Percentiles rank a stretch among this genome's conserved stretches.
phyloP scores from a whole-genome alignment of 2,888 invertebrate genomes.

The Oscheius sp. region DNA sequence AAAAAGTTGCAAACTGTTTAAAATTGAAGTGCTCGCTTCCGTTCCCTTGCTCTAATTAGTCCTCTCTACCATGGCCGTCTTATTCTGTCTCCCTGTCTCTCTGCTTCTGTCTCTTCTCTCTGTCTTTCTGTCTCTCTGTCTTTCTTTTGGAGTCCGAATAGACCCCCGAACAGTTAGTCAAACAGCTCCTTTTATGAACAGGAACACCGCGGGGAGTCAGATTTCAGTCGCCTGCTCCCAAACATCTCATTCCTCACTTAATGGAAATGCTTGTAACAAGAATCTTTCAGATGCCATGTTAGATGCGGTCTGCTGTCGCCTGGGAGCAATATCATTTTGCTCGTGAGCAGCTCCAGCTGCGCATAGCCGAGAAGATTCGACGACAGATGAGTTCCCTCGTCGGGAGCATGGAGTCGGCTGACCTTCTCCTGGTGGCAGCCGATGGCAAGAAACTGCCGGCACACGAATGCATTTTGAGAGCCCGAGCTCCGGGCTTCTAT shows the following conservation, averaged over 20 bases:
- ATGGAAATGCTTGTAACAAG: background rate
- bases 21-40: no score
- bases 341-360: conserved; percentile 57
- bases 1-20: no score
- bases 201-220: no score
- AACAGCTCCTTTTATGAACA: no score
- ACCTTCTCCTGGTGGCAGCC: conserved; percentile 65
- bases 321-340: conserved; percentile 60
- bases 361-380: conserved; percentile 55
- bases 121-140: no score
- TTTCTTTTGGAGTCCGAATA: no score
- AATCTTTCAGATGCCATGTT: conserved; percentile 44
- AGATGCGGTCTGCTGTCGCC: conserved; percentile 45
- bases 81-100: no score
- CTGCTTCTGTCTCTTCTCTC: no score
- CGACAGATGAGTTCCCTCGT: conserved; percentile 59
- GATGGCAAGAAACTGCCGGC: conserved; percentile 69
- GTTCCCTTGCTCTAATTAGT: no score
- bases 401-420: conserved; percentile 62
- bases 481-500: conserved; percentile 69
- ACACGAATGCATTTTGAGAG: conserved; percentile 66
- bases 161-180: no score
- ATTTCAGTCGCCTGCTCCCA: no score
- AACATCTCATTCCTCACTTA: background rate
- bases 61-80: no score